Conservation (phyloP, 2,797 vertebrate genomes). For the Microctenopoma steveboyesi region DNA sequence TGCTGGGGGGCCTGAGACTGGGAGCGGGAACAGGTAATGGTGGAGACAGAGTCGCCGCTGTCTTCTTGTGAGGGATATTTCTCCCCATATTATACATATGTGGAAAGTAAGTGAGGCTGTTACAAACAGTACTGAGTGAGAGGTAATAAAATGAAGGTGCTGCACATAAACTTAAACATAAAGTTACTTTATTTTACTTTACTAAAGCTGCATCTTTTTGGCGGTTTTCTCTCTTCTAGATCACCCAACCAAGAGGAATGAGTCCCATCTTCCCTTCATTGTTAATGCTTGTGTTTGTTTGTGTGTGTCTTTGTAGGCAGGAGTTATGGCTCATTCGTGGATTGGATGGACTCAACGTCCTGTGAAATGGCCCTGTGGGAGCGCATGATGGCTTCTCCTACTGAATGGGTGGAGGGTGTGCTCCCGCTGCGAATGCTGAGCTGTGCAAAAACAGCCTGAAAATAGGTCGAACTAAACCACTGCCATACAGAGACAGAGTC, state of each 20-base stretch:
- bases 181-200: no score
- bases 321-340: conserved; percentile 91
- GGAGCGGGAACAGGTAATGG: conserved; percentile 90
- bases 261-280: no score
- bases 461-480: conserved; percentile 57
- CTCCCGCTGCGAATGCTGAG: conserved; percentile 89
- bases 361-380: conserved; percentile 92
- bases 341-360: conserved; percentile 96
- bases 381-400: conserved; percentile 89
- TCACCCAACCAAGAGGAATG: no score
- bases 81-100: no score
- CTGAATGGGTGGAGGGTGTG: conserved; percentile 90
- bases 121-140: no score
- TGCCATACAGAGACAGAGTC: neutral
- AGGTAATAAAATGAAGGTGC: no score
- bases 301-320: conserved; percentile 80
- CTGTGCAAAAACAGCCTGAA: conserved; percentile 86
- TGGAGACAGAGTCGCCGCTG: no score
- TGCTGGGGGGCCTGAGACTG: conserved; percentile 92
- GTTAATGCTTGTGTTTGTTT: neutral
- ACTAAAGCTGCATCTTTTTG: no score
- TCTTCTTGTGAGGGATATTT: no score
- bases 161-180: no score
- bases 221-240: no score
- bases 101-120: no score